Base-by-base conservation (phyloP, 2,113 vertebrate genomes). In the Laterallus jamaicensis region DNA sequence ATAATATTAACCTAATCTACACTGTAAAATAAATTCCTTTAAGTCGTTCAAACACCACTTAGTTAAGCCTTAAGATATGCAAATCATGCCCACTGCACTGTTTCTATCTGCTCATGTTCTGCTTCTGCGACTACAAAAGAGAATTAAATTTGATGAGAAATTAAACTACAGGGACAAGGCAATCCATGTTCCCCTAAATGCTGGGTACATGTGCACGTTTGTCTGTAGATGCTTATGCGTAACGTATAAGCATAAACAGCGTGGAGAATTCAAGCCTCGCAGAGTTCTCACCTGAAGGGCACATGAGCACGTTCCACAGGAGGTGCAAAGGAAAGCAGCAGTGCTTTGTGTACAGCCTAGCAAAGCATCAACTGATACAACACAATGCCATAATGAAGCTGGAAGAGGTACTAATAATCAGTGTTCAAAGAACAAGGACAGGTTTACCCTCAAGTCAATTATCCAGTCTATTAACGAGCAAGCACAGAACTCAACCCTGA, bases 231-330 rank as follows among this genome's bases (percentile, higher is more conserved):
- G 28, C n/a, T 24, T 59, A 18, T 54, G 29, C 25, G 12, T 26
- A 70, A 83, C 15, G 31, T 9, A 13, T 39, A 59, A 64, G 84
- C 70, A 54, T 40, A 28, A 96, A 56, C 47, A 78, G 63, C 39
- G 75, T 35, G 80, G 88, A 84, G 94, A 88, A 78, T 39, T 64
- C 63, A 63, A 83, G 82, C 21, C 64, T 78, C 75, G 64, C 80
- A 56, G 11, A 75, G 68, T 26, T 52, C 88, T 96, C 86, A 66
- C 85, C 56, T 78, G 76, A 93, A 67, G 83, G 86, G 92, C 92
- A 94, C 90, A 88, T 86, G 75, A 56, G 59, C 59, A 56, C 0
- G 4, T 67, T 63, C 64, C 80, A 66, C 35, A 52, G 73, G 7
- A 74, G 67, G 44, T 66, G 73, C 73, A 75, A 86, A 85, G 71